phyloP scores from a whole-genome alignment of 2,797 vertebrate genomes.

The Nannoperca australis region DNA sequence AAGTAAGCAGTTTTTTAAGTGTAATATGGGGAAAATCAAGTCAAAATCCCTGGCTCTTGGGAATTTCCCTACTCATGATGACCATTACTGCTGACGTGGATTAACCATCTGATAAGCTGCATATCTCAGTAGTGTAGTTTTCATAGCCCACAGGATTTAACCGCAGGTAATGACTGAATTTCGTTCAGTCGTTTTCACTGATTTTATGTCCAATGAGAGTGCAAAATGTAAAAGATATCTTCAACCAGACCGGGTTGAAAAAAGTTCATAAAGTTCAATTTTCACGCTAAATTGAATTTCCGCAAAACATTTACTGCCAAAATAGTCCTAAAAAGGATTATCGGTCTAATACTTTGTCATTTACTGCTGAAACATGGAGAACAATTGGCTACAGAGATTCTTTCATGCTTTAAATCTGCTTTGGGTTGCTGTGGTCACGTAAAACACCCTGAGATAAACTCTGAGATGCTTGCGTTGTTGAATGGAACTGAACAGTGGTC shows the following conservation, averaged over 20 bases:
- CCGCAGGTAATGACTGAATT: slow-evolving; percentile 18
- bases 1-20: background rate
- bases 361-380: slow-evolving; percentile 32
- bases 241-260: background rate
- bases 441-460: slow-evolving; percentile 30
- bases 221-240: background rate
- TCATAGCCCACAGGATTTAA: slow-evolving; percentile 16
- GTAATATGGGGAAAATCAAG: background rate
- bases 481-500: slow-evolving; percentile 36
- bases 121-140: slow-evolving; percentile 28
- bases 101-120: slow-evolving; percentile 22
- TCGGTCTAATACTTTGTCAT: background rate
- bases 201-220: background rate
- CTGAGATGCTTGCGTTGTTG: slow-evolving; percentile 9
- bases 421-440: slow-evolving; percentile 30
- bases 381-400: slow-evolving; percentile 30
- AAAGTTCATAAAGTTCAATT: background rate
- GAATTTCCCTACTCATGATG: slow-evolving; percentile 13
- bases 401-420: slow-evolving; percentile 47
- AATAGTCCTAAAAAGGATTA: background rate
- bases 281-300: background rate
- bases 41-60: background rate
- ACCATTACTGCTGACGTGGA: slow-evolving; percentile 6
- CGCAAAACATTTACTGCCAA: too few species aligned
- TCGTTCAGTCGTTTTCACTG: background rate